phyloP scores from a whole-genome alignment of 2,888 invertebrate species.

The Protonemura montana region DNA sequence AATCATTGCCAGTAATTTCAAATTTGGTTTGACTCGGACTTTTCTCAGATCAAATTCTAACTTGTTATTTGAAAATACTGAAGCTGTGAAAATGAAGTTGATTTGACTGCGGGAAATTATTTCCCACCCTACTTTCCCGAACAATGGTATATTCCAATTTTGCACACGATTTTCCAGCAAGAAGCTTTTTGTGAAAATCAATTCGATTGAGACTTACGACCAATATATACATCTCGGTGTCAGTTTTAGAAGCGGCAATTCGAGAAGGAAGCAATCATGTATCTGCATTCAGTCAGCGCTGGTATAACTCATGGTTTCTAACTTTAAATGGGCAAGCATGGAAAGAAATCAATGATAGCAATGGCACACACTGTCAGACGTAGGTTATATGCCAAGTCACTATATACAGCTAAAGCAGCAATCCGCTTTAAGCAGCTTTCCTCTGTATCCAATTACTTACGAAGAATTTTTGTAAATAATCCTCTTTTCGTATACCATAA shows the following conservation, averaged over 20 bases:
- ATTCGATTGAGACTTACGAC: neutral
- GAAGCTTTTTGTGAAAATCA: neutral
- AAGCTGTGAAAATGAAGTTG: no score
- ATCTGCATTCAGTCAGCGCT: neutral
- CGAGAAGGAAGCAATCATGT: no score
- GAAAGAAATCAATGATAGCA: no score
- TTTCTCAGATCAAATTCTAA: no score
- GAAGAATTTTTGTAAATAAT: conserved; percentile 23
- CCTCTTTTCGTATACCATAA: conserved; percentile 20
- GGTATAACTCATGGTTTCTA: neutral
- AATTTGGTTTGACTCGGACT: no score
- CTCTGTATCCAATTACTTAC: conserved; percentile 32
- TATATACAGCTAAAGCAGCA: neutral
- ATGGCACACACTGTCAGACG: neutral
- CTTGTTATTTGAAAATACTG: no score
- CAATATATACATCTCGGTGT: neutral
- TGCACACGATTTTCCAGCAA: neutral
- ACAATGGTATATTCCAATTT: neutral
- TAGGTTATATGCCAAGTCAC: neutral
- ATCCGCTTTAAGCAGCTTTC: conserved; percentile 23
- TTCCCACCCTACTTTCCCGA: neutral
- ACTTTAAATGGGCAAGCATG: neutral
- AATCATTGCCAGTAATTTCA: no score
- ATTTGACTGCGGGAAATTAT: neutral
- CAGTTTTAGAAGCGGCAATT: neutral